Percentiles rank a stretch among this genome's conserved stretches.
phyloP scores from a whole-genome alignment of 2,113 vertebrate species.

The Saguinus imperator region DNA sequence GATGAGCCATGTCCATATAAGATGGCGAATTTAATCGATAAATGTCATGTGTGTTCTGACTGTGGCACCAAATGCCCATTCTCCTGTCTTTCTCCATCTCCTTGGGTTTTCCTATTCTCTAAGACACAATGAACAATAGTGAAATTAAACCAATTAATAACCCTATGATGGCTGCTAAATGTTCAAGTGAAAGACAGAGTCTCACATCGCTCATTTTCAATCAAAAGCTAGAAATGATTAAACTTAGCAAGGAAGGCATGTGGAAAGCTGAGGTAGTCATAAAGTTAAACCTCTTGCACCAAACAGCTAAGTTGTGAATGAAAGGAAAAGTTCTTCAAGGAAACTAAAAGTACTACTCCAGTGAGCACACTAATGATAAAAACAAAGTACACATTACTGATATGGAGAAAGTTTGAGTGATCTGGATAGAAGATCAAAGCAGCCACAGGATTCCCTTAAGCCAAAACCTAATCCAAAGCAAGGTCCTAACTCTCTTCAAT shows the following conservation, averaged over 20 bases:
- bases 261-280: not conserved
- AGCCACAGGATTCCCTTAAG: not conserved
- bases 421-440: not conserved
- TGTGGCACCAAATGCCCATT: not conserved
- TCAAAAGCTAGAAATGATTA: not conserved
- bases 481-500: not conserved
- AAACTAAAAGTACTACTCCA: not conserved
- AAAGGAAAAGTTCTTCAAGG: not conserved
- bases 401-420: not conserved
- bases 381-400: not conserved
- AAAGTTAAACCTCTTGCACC: not conserved
- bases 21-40: not conserved
- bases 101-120: not conserved
- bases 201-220: not conserved
- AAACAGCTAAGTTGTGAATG: not conserved
- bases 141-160: not conserved
- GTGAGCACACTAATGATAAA: not conserved
- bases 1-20: not conserved
- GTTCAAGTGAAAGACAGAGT: not conserved
- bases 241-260: not conserved
- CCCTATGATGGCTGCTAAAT: not conserved
- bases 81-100: not conserved
- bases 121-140: not conserved
- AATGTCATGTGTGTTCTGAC: not conserved
- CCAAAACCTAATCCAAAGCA: not conserved